Conservation (phyloP, 2,113 vertebrate genomes). For the Eulemur rufifrons region DNA sequence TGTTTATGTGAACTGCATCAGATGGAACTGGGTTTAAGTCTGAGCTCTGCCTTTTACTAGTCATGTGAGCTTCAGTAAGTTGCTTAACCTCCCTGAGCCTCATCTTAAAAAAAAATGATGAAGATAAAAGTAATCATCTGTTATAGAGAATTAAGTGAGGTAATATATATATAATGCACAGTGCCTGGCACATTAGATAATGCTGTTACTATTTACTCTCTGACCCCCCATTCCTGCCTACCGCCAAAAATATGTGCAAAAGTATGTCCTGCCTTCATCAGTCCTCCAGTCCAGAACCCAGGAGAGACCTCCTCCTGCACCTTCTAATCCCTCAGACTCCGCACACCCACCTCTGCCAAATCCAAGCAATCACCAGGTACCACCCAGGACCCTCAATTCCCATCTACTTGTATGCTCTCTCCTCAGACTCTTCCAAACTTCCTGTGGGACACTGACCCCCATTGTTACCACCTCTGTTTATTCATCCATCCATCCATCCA, state of each 20-base stretch:
- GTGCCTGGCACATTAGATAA: not conserved
- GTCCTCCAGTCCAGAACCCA: not conserved
- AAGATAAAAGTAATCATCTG: not conserved
- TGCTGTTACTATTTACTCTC: not conserved
- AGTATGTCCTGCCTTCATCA: not conserved
- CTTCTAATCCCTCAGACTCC: not conserved
- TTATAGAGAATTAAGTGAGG: not conserved
- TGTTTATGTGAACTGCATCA: not conserved
- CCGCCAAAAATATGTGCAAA: not conserved
- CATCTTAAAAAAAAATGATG: not conserved
- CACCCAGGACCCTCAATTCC: not conserved
- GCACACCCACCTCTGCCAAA: not conserved
- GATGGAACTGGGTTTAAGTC: not conserved
- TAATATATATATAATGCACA: not conserved
- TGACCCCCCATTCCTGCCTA: not conserved
- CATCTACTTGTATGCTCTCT: not conserved
- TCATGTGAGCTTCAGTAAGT: not conserved
- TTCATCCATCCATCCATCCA: not conserved
- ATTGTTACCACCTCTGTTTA: no score
- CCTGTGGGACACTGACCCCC: not conserved
- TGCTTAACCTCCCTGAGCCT: not conserved
- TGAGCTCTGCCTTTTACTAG: not conserved
- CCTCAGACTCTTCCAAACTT: not conserved
- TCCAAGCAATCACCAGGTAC: not conserved
- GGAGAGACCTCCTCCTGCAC: not conserved